Conservation (phyloP, 2,113 vertebrate genomes). For the Potamarius usumacintae region DNA sequence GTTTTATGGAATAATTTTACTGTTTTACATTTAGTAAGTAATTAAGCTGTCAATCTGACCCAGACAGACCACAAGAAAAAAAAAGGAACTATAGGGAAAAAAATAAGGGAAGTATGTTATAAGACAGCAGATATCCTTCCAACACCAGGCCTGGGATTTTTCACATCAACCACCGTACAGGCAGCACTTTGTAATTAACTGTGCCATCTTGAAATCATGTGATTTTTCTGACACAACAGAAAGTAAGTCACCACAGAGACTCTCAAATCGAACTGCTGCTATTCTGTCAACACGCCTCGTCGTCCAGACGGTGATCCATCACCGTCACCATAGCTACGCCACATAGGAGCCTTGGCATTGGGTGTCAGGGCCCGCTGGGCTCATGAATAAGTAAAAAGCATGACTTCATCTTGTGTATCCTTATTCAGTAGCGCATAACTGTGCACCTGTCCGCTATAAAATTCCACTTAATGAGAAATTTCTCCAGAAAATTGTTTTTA, state of each 20-base stretch:
- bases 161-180: neutral
- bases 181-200: neutral
- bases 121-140: neutral
- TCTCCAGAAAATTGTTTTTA: neutral
- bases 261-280: neutral
- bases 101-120: neutral
- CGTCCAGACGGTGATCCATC: conserved; percentile 7
- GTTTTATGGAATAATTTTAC: neutral
- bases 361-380: conserved; percentile 10
- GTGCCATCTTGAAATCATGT: neutral
- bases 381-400: conserved; percentile 33
- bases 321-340: conserved; percentile 26
- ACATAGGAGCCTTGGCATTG: conserved; percentile 22
- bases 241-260: neutral
- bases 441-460: neutral
- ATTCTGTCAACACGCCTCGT: neutral
- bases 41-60: neutral
- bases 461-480: neutral
- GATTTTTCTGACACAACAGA: neutral
- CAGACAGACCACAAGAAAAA: neutral
- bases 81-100: neutral
- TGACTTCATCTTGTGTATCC: conserved; percentile 1
- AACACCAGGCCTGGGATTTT: neutral
- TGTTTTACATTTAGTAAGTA: neutral
- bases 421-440: neutral